Evolutionary conservation across 2,797 vertebrate genomes (phyloP), one percentile per base, ranked within the genome.

Genomic region (Microchirus variegatus): DNA sequence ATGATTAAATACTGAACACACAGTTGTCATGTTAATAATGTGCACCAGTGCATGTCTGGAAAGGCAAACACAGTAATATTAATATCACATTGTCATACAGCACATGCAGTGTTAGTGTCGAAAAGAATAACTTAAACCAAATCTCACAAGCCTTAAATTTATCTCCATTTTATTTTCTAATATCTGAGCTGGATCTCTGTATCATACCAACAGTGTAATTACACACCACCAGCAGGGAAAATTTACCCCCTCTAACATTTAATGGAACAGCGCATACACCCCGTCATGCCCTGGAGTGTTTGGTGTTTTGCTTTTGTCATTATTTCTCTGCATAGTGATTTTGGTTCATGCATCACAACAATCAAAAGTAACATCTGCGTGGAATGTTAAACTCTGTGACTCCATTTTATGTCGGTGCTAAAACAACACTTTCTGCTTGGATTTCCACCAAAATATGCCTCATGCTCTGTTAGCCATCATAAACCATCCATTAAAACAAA

Each of bases 291-390:
- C 48, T 50, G 10, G 14, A 38, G 50, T 51, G 62, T 48, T 46
- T 53, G 59, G 11, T 59, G 50, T 64, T 70, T 65, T 62, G 36
- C 53, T 52, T 53, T 55, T 70, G 55, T 71, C 66, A 74, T 82
- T 80, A 77, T 79, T 75, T 71, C 59, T 46, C 76, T 64, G 46
- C 55, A 63, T 59, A 47, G 57, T 73, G 51, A 76, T 85, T 85
- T 80, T 70, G 37, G 16, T 62, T 63, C 43, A 42, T 50, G 61
- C 26, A 75, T 65, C 54, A 45, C 15, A 36, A 17, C 47, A 73
- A 85, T 80, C 62, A 63, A 47, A 71, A 57, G 46, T 37, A 59
- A 48, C 48, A 22, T 66, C 59, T 67, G 61, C 36, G 47, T 14
- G 43, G 9, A 61, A 51, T 52, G 50, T 49, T 63, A 50, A 52